phyloP scores from a whole-genome alignment of 2,888 invertebrate genomes.

The Eurytoma californica region DNA sequence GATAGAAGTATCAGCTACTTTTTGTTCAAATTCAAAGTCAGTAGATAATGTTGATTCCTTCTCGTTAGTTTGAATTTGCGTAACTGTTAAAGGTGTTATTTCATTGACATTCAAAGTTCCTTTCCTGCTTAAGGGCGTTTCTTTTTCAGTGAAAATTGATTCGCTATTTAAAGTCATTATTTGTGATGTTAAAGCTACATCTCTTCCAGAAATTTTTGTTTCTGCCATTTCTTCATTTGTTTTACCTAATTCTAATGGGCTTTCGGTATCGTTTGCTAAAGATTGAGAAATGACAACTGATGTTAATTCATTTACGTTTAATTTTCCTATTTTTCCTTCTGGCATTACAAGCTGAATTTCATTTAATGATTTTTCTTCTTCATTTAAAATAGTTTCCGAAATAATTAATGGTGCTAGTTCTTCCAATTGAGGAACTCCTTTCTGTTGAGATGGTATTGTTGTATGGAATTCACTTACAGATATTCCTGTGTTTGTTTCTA shows the following conservation, averaged over 20 bases:
- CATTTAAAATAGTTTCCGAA: conserved; percentile 66
- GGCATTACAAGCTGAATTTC: conserved; percentile 39
- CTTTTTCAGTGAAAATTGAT: conserved; percentile 52
- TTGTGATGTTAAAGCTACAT: conserved; percentile 72
- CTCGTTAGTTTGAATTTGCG: conserved; percentile 58
- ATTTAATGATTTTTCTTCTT: conserved; percentile 63
- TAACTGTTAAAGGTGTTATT: conserved; percentile 57
- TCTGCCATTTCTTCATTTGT: conserved; percentile 65
- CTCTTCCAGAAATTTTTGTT: conserved; percentile 66
- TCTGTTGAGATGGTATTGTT: conserved; percentile 61
- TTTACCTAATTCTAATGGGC: conserved; percentile 62
- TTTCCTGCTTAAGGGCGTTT: conserved; percentile 52
- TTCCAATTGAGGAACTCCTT: conserved; percentile 64
- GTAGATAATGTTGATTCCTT: conserved; percentile 59
- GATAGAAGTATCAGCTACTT: conserved; percentile 64
- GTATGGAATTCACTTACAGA: conserved; percentile 56
- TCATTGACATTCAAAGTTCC: conserved; percentile 59
- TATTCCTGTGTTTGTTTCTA: conserved; percentile 58
- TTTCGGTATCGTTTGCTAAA: conserved; percentile 71
- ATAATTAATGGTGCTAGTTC: conserved; percentile 64
- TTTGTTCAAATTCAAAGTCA: conserved; percentile 64
- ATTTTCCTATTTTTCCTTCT: conserved; percentile 57
- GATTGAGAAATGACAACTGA: conserved; percentile 67
- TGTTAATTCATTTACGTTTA: conserved; percentile 60
- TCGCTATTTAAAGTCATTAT: conserved; percentile 60